A percentile compares a stretch with the other conserved stretches of the same genome.
Evolutionary conservation across 2,797 vertebrate genomes (phyloP).

Genomic region (Anas bernieri): DNA sequence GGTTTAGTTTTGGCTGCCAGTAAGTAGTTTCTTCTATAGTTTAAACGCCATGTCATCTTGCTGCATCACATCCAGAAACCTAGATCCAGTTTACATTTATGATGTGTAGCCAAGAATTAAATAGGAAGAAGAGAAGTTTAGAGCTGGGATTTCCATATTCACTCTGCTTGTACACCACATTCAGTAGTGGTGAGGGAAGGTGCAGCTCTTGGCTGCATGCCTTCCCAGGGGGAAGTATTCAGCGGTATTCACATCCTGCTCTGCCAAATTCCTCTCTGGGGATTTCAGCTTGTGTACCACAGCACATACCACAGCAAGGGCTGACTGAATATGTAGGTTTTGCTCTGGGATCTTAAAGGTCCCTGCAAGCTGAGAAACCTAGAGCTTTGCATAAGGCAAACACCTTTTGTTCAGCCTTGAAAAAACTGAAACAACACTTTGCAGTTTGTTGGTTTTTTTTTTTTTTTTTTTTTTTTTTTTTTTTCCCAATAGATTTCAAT

Average conservation of each 20-base stretch:
- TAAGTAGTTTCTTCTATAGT: background rate
- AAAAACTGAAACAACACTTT: background rate
- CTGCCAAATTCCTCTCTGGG: conserved; percentile 14
- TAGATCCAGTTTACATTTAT: background rate
- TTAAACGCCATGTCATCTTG: background rate
- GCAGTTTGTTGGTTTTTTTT: background rate
- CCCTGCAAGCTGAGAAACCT: background rate
- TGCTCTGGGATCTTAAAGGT: background rate
- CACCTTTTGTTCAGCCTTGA: background rate
- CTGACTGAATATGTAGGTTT: background rate
- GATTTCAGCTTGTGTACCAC: conserved; percentile 13
- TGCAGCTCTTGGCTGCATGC: conserved; percentile 11
- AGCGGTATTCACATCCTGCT: background rate
- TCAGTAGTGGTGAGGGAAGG: background rate
- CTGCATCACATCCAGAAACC: background rate
- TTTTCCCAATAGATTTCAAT: background rate
- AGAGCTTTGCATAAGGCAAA: background rate
- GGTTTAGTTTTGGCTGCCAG: background rate
- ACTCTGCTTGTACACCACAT: background rate
- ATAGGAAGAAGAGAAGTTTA: background rate
- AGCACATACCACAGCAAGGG: background rate
- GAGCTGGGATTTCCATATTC: background rate
- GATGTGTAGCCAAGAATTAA: background rate
- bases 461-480: background rate
- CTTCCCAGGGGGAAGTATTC: background rate